A percentile compares a stretch with the other conserved stretches of the same genome.
Evolutionary conservation across 2,797 vertebrate genomes (phyloP).

Genomic region (Sphaeramia orbicularis): DNA sequence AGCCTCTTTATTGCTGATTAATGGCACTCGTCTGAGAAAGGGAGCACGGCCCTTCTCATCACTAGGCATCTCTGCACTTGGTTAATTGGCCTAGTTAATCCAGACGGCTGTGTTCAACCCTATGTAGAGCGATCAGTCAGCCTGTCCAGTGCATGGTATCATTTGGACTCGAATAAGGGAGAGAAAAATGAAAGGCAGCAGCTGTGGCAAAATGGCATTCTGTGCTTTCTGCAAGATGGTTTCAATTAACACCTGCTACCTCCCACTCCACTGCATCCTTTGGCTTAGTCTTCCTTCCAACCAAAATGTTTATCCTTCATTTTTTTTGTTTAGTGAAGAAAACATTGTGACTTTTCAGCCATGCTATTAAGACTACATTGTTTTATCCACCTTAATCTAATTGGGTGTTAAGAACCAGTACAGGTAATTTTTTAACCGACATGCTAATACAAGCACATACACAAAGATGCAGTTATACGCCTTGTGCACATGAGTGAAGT

Average conservation of each 20-base stretch:
- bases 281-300: conserved; percentile 9
- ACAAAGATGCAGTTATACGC: background rate
- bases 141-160: conserved; percentile 54
- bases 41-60: conserved; percentile 70
- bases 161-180: conserved; percentile 58
- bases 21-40: conserved; percentile 62
- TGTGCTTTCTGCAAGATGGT: conserved; percentile 63
- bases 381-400: conserved; percentile 2
- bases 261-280: conserved; percentile 47
- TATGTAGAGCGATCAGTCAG: conserved; percentile 68
- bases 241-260: conserved; percentile 71
- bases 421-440: no score
- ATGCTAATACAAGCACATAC: background rate
- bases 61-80: conserved; percentile 59
- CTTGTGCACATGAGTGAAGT: background rate
- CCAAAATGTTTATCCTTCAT: conserved; percentile 17
- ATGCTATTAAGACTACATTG: background rate
- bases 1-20: conserved; percentile 75
- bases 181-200: conserved; percentile 50
- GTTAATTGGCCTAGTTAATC: conserved; percentile 79
- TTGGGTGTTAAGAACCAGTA: background rate
- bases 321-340: conserved; percentile 21
- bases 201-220: conserved; percentile 62
- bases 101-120: conserved; percentile 57
- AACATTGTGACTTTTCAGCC: background rate